Evolutionary conservation across 30 jellyfish, hydroid and myxozoan species (phyloP).

Genomic region (Chironex yamaguchii): DNA sequence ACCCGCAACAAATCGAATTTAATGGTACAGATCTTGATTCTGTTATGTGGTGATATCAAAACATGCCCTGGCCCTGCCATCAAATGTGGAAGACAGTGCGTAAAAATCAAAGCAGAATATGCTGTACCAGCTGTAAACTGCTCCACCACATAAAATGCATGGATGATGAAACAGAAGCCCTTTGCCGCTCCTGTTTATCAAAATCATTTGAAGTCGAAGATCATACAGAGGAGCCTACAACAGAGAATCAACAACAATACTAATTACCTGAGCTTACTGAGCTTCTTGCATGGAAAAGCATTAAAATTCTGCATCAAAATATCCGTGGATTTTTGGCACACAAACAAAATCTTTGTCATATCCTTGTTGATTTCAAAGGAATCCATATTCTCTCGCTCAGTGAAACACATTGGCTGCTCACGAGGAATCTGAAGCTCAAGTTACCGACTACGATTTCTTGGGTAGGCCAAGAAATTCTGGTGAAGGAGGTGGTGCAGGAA

Average conservation of each 20-base stretch:
- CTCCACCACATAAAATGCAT: conserved; percentile 54
- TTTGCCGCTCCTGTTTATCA: conserved; percentile 49
- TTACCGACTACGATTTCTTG: conserved; percentile 36
- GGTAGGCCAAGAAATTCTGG: conserved; percentile 17
- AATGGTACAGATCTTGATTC: conserved; percentile 30
- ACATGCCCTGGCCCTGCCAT: conserved; percentile 57
- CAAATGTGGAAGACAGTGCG: conserved; percentile 31
- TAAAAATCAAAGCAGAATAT: conserved; percentile 57
- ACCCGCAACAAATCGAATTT: no score
- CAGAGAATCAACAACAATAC: conserved; percentile 34
- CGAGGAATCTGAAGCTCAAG: conserved; percentile 53
- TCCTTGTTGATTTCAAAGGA: conserved; percentile 47
- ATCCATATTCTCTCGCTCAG: conserved; percentile 40
- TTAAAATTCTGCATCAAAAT: conserved; percentile 66
- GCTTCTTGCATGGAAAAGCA: conserved; percentile 55
- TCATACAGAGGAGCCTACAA: conserved; percentile 45
- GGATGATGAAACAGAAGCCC: conserved; percentile 51
- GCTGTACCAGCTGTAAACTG: conserved; percentile 30
- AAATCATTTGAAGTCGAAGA: conserved; percentile 39
- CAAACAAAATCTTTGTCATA: conserved; percentile 40
- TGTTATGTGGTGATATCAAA: conserved; percentile 50
- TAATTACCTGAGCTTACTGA: conserved; percentile 50
- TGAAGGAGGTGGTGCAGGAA: conserved; percentile 34
- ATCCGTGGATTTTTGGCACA: conserved; percentile 47
- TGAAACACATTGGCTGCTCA: conserved; percentile 54